phyloP scores from a whole-genome alignment of 2,888 invertebrate species.

The Thymelicus sylvestris region DNA sequence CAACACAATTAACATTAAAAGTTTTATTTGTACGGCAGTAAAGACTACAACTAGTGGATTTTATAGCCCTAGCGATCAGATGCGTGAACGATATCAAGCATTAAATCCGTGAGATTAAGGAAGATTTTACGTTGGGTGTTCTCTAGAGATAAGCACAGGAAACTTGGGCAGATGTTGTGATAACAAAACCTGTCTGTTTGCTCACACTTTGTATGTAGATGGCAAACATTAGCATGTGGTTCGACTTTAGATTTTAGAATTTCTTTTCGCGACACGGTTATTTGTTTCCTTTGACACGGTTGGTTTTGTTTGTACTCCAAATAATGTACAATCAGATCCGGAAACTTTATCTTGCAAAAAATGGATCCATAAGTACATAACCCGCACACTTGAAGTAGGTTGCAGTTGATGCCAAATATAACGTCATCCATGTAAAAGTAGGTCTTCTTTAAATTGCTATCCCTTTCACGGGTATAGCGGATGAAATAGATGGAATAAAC shows the following conservation, averaged over 20 bases:
- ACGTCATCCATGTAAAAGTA: conserved; percentile 32
- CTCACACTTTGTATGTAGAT: conserved; percentile 36
- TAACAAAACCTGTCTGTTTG: conserved; percentile 38
- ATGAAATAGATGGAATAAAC: conserved; percentile 35
- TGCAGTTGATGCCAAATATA: conserved; percentile 32
- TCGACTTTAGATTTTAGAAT: conserved; percentile 33
- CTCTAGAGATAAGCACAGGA: conserved; percentile 36
- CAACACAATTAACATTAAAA: conserved; percentile 30
- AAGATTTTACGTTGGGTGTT: conserved; percentile 31
- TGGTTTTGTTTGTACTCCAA: conserved; percentile 25
- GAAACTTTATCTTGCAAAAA: conserved; percentile 29
- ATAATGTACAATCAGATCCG: conserved; percentile 17
- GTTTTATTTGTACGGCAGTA: conserved; percentile 36
- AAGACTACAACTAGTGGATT: conserved; percentile 34
- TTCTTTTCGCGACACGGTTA: conserved; percentile 33
- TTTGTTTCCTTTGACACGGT: conserved; percentile 27
- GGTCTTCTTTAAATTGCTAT: conserved; percentile 31
- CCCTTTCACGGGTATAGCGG: conserved; percentile 33
- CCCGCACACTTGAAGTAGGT: conserved; percentile 13
- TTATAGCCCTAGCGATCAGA: conserved; percentile 19
- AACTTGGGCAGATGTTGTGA: conserved; percentile 39
- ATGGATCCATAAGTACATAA: conserved; percentile 21
- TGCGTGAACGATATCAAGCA: conserved; percentile 23
- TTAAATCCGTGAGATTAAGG: conserved; percentile 31
- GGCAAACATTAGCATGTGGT: conserved; percentile 37